Evolutionary conservation across 2,797 vertebrate species (phyloP), one percentile per base, ranked within the genome.

Genomic region (Botia kubotai): DNA sequence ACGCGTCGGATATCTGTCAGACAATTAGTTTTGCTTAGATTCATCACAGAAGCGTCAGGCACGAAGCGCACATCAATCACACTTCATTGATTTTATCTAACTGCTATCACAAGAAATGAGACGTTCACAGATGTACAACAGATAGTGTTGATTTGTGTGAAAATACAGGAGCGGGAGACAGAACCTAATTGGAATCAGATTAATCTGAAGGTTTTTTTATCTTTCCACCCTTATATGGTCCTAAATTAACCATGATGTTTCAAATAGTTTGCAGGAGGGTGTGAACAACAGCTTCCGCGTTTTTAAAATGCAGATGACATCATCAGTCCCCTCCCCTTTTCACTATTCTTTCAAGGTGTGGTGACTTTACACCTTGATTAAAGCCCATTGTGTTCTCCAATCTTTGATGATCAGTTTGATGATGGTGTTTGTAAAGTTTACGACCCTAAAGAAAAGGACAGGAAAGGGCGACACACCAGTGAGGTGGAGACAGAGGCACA

Each of bases 11-110:
- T 85, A 85, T 82, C 85, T 87, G 84, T 85, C 83, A 84, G 87
- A 86, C 85, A 85, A 87, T 87, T 87, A 82, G 79, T 82, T 83
- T 85, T 86, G 82, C 85, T 82, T 83, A 86, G 81, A 80, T 79
- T 85, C 83, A 85, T 87, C 83, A 74, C 83, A 82, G 81, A 74
- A 26, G 79, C 86, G 85, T 83, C 85, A 85, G 66, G 83, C 81
- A 82, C 79, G 75, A 85, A 85, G 81, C 82, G 80, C 75, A 69
- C 82, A 87, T 85, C 87, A 82, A 83, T 87, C 85, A 82, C 86
- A 82, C 83, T 77, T 77, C 82, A 76, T 73, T 82, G 85, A 80
- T 80, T 86, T 80, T 72, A 84, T 85, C 73, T 82, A 80, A 83
- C 76, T 82, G 75, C 83, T 83, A 72, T 71, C 78, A 75, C 62